Evolutionary conservation across 2,888 invertebrate genomes (phyloP).

Genomic region (Cyaniris semiargus): DNA sequence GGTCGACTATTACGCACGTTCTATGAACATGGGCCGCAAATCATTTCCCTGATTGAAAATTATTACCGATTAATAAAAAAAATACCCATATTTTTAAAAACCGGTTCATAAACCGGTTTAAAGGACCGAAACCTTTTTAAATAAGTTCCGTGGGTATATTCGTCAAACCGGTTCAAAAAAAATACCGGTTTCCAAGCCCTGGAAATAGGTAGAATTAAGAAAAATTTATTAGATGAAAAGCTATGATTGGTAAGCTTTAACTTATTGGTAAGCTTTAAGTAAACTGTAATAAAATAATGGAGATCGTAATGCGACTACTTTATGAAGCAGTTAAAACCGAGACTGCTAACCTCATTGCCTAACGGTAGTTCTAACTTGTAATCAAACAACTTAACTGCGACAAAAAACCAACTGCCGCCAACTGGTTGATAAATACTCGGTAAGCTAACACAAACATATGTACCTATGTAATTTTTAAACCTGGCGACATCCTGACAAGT

Average conservation of each 20-base stretch:
- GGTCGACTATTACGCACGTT: too few relatives aligned
- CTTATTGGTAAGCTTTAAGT: neutral
- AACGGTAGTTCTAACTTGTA: neutral
- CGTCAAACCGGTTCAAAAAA: too few relatives aligned
- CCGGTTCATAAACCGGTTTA: too few relatives aligned
- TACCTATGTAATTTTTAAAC: neutral
- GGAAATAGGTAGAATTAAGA: too few relatives aligned
- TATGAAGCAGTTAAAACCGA: neutral
- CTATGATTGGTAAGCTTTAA: neutral
- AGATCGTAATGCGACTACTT: neutral
- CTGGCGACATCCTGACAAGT: neutral
- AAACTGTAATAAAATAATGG: neutral
- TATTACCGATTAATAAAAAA: too few relatives aligned
- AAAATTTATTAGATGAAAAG: too few relatives aligned
- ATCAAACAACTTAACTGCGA: neutral
- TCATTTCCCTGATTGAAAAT: too few relatives aligned
- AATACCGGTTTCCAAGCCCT: too few relatives aligned
- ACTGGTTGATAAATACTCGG: neutral
- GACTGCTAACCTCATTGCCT: neutral
- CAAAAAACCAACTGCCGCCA: neutral
- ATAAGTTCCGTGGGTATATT: too few relatives aligned
- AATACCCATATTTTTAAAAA: too few relatives aligned
- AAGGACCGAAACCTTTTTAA: too few relatives aligned
- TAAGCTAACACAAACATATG: neutral
- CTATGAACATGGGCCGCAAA: too few relatives aligned